Conservation (phyloP, 1,140 invertebrate species). For the Andricus grossulariae region DNA sequence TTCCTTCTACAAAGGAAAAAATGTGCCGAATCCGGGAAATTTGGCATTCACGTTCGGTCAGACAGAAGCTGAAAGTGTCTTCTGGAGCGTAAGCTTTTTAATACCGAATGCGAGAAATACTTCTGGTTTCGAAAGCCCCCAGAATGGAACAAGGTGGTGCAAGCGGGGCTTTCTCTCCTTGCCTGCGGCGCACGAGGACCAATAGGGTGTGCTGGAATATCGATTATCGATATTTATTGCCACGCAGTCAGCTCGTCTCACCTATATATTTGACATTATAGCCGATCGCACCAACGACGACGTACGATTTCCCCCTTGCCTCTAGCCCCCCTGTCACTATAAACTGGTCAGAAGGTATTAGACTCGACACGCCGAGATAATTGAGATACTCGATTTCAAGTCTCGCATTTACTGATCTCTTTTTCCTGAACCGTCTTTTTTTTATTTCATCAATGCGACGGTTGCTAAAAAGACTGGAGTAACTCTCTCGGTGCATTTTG, state of each 20-base stretch:
- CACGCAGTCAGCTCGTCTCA: conserved; percentile 57
- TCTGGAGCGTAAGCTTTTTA: conserved; percentile 59
- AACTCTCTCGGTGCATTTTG: too few species aligned
- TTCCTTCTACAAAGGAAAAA: not conserved
- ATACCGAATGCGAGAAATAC: conserved; percentile 60
- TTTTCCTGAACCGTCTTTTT: not conserved
- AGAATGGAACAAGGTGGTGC: conserved; percentile 27
- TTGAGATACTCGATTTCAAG: conserved; percentile 16
- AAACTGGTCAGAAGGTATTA: conserved; percentile 27
- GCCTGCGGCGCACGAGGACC: conserved; percentile 47
- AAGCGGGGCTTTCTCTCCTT: conserved; percentile 16
- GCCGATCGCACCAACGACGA: conserved; percentile 50
- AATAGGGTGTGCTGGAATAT: conserved; percentile 59
- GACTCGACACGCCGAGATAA: conserved; percentile 23
- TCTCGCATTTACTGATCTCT: not conserved
- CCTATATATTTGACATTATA: conserved; percentile 55
- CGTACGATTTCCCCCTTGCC: conserved; percentile 43
- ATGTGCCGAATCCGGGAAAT: conserved; percentile 43
- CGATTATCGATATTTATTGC: conserved; percentile 69
- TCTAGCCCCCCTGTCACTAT: not conserved
- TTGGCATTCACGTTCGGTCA: conserved; percentile 59
- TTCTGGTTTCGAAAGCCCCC: conserved; percentile 58
- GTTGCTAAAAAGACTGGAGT: too few species aligned
- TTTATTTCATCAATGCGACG: not conserved
- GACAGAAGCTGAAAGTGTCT: conserved; percentile 56